Evolutionary conservation across 2,797 vertebrate genomes (phyloP), one percentile per base, ranked within the genome.

Genomic region (Helicolenus hilgendorfi): DNA sequence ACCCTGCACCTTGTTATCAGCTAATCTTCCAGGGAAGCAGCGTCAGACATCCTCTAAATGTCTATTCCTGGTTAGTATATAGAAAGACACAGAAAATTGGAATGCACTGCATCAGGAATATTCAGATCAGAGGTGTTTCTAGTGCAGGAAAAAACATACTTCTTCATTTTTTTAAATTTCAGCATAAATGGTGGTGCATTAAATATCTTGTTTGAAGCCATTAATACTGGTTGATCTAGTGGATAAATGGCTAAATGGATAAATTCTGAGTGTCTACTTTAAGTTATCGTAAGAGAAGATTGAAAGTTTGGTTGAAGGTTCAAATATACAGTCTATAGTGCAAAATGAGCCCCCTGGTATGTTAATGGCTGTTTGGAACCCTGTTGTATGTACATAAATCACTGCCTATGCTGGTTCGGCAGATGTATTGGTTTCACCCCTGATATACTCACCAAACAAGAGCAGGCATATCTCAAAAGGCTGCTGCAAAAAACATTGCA

Each of bases 1-100:
- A 85, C 11, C 73, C n/a, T 72, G 22, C 74, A 79, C 24, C 78
- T 85, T 71, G 41, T 55, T 79, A 71, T 77, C 82, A 89, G 75
- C 69, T 81, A 76, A 93, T 92, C 71, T 82, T 77, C 58, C 29
- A 55, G 29, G 56, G 72, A 78, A 71, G 80, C 65, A 14, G 78
- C 27, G 29, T 87, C 49, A 79, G 60, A 65, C 31, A 70, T 78
- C 55, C 20, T 77, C 11, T 55, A 38, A 38, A 45, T 62, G 49
- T 59, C 13, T 15, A 64, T 27, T 62, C 35, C 60, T 69, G 22
- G 15, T 80, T 69, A 59, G 59, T 65, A 15, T 68, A 56, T 73
- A 5, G 20, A 60, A 76, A 73, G 49, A 79, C 15, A 55, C 31
- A 70, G 2, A 29, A 31, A 29, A 56, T 27, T 64, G 60, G 49